Percentiles rank a stretch among this genome's conserved stretches.
These are phyloP conservation scores for Xyrauchen texanus DNA, from an alignment of 2,113 vertebrate genomes.

Conservation along the genomic window DNA sequence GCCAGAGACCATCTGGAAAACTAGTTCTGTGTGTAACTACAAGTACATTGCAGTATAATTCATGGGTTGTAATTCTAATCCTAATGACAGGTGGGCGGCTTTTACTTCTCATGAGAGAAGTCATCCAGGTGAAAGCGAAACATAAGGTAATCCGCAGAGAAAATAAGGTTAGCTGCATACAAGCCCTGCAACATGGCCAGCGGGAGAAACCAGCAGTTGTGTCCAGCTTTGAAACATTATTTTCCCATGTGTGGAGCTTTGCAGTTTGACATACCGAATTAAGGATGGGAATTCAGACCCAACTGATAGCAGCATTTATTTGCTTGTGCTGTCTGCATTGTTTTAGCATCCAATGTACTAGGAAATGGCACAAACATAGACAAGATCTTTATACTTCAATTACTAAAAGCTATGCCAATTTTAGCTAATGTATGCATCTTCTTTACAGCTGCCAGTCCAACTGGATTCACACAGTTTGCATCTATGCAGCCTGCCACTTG, in stretches of 20 bases:
- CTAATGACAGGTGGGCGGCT: background rate
- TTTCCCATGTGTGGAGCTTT: background rate
- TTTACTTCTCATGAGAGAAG: background rate
- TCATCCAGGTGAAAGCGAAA: slow-evolving; percentile 3
- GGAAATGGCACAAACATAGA: no score
- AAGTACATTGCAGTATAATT: background rate
- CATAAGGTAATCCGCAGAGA: background rate
- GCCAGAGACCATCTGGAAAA: background rate
- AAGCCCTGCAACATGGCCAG: background rate
- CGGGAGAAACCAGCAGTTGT: background rate
- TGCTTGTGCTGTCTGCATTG: no score
- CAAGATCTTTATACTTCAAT: no score
- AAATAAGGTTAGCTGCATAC: background rate
- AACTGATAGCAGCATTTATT: no score
- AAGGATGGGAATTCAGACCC: no score
- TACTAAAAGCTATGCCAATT: no score
- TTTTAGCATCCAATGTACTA: no score
- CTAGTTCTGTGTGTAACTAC: background rate
- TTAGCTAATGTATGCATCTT: no score
- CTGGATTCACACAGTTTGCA: slow-evolving; percentile 18
- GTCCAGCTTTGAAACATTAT: slow-evolving; percentile 1
- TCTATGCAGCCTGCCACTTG: slow-evolving; percentile 10
- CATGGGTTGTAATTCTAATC: background rate
- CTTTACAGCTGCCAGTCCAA: background rate
- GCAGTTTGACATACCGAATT: background rate